Evolutionary conservation across 2,113 vertebrate genomes (phyloP), one percentile per base, ranked within the genome.

Genomic region (Pomatorhinus ruficollis): DNA sequence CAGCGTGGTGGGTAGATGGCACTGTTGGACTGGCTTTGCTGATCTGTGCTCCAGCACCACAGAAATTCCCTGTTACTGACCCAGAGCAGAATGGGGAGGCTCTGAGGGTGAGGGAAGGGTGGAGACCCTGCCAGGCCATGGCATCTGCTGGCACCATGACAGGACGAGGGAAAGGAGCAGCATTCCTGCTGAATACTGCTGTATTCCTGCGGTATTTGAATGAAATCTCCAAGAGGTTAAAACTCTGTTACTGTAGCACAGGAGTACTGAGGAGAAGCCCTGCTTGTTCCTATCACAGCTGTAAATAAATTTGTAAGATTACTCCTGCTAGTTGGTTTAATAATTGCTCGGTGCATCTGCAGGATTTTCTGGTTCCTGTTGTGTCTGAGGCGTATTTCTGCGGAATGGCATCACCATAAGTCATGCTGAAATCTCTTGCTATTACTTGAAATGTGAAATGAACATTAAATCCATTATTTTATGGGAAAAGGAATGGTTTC

Each of bases 1-100:
- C 42, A 15, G 45, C 0, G 1, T 14, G 79, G 78, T 31, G 42
- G 72, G 68, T 81, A 98, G 98, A 56, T 97, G 97, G 97, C 90
- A 64, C 95, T 95, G 82, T 78, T 82, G 14, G 82, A 5, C 50
- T 80, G 70, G 22, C 24, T 68, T 15, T 66, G 44, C 71, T 92
- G 25, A 3, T 28, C 35, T 35, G 15, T 57, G 45, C 72, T 78
- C 72, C 45, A 49, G 68, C 53, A 77, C 23, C 64, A 24, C 15
- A 11, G 14, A 6, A 44, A 11, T 47, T 78, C 69, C n/a, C 25
- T 68, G 0, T 39, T 23, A 18, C 30, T 61, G 40, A 30, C 35
- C 21, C 23, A 27, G 50, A 5, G 30, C 37, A 61, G 10, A 60
- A 8, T 1, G 3, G 27, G 37, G 49, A 37, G 6, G 24, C 42